These are phyloP conservation scores for Saguinus imperator DNA, from an alignment of 2,113 vertebrate genomes.

Conservation along the genomic window DNA sequence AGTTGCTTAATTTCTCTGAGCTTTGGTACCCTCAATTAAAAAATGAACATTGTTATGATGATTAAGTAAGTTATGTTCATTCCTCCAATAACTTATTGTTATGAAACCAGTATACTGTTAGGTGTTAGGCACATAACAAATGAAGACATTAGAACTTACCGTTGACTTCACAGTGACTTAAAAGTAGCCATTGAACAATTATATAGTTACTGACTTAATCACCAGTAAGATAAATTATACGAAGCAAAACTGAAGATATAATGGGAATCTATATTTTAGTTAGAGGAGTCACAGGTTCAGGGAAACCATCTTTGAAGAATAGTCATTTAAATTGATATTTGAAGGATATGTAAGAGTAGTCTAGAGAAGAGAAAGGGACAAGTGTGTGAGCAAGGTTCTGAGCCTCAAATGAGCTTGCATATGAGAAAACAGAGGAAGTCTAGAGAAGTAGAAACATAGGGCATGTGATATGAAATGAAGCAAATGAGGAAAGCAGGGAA, in stretches of 20 bases:
- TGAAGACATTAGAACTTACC: neutral
- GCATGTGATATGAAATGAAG: neutral
- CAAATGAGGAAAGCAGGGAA: neutral
- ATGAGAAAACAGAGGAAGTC: neutral
- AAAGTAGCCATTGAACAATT: neutral
- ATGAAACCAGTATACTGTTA: neutral
- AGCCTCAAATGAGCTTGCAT: neutral
- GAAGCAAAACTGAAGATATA: neutral
- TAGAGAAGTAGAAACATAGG: neutral
- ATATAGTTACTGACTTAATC: neutral
- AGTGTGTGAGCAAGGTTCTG: neutral
- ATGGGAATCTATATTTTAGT: neutral
- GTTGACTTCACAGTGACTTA: neutral
- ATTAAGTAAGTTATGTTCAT: neutral
- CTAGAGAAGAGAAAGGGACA: neutral
- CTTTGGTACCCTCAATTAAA: neutral
- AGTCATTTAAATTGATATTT: neutral
- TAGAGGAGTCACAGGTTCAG: neutral
- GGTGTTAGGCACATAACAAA: neutral
- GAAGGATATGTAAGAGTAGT: neutral
- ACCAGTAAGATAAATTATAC: neutral
- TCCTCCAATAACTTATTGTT: neutral
- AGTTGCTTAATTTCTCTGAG: slow-evolving; percentile 7
- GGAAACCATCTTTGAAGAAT: neutral
- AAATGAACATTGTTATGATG: neutral